Evolutionary conservation across 2,888 invertebrate species (phyloP).

Genomic region (Physocephala rufipes): DNA sequence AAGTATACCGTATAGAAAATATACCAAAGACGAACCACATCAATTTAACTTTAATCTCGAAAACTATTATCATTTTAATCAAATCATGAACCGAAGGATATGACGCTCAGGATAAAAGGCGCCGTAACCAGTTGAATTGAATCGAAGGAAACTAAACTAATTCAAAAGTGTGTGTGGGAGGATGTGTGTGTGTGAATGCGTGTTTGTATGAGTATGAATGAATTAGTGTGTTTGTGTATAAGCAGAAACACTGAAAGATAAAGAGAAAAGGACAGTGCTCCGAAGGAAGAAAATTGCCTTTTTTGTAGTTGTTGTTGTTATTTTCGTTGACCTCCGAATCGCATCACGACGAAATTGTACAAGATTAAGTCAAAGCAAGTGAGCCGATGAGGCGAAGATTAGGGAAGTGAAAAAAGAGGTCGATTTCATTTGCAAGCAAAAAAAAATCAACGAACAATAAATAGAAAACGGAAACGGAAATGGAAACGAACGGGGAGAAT

Average conservation of each 20-base stretch:
- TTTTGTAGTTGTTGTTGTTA: too few species aligned
- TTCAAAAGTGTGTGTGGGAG: too few species aligned
- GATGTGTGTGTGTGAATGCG: too few species aligned
- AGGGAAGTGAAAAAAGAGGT: not conserved
- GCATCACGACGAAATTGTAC: too few species aligned
- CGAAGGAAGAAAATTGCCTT: too few species aligned
- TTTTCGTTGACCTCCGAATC: not conserved
- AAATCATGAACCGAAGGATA: slow-evolving; percentile 50
- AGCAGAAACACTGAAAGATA: slow-evolving; percentile 29
- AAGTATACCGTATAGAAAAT: not conserved
- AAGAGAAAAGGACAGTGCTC: too few species aligned
- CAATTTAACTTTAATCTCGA: slow-evolving; percentile 55
- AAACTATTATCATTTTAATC: slow-evolving; percentile 59
- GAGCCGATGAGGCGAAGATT: slow-evolving; percentile 12
- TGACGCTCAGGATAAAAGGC: slow-evolving; percentile 31
- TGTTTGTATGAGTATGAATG: too few species aligned
- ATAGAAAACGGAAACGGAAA: too few species aligned
- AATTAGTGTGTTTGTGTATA: too few species aligned
- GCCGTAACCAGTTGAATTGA: slow-evolving; percentile 21
- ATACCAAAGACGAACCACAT: slow-evolving; percentile 48
- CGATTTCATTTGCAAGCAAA: not conserved
- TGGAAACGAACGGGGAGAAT: not conserved
- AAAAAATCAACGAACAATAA: too few species aligned
- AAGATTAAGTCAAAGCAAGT: slow-evolving; percentile 16
- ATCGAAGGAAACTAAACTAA: slow-evolving; percentile 35